Evolutionary conservation across 2,888 invertebrate genomes (phyloP), one percentile per base, ranked within the genome.

Genomic region (Hemaris fuciformis): DNA sequence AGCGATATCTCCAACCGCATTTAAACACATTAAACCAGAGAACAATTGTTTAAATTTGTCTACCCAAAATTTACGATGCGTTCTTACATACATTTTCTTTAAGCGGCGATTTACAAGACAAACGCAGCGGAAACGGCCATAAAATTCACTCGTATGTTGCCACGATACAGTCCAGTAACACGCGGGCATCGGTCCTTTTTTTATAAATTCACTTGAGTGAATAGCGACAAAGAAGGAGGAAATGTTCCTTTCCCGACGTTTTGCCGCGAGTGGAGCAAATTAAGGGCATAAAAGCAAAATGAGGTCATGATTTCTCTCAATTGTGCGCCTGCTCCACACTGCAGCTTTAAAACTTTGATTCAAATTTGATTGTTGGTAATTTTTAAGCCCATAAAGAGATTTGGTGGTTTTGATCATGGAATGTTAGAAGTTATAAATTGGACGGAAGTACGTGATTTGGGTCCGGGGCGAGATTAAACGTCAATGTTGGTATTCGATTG

Each of bases 261-360:
- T 77, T 72, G 68, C 72, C 74, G 76, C 79, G 83, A 86, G 80
- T 83, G 78, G 79, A 75, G 79, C 85, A 88, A 89, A 89, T 88
- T 89, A 89, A 84, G 84, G 80, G 74, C 78, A 84, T 87, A 85
- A 88, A 85, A 83, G 81, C 80, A 74, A 83, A 89, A 87, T 84
- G 85, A 83, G 84, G 83, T 80, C 80, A 80, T 80, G 79, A 82
- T 83, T 83, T 81, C 77, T 79, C 81, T 79, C 84, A 82, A 85
- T 88, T 84, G 83, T 80, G 73, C 57, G 61, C 58, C 23, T 31
- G 48, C 25, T 31, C 45, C 13, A 41, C 38, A n/a, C 13, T 53
- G 25, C 23, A 53, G 27, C 22, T 63, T 68, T 62, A 68, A 64
- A 67, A 70, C 68, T 68, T 73, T 73, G 70, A 72, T 68, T 69